Evolutionary conservation across 2,797 vertebrate species (phyloP).

Genomic region (Pipistrellus pygmaeus): DNA sequence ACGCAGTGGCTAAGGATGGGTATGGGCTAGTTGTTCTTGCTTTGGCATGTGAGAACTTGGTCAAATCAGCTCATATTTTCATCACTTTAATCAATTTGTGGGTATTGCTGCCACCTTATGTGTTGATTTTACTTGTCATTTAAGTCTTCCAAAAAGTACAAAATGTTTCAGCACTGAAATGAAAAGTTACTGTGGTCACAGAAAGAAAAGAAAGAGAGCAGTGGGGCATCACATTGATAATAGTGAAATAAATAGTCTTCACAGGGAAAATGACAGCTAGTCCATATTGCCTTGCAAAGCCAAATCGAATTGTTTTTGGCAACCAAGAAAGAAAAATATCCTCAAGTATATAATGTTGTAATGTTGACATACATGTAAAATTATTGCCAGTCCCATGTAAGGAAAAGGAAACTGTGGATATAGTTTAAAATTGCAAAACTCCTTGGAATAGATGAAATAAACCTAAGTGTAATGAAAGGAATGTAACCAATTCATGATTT

Average conservation of each 20-base stretch:
- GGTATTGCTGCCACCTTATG: not conserved
- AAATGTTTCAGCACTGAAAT: not conserved
- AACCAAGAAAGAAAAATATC: not conserved
- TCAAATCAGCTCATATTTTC: not conserved
- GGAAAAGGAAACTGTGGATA: not conserved
- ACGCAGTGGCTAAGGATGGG: not conserved
- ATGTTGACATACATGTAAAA: not conserved
- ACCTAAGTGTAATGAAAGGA: not conserved
- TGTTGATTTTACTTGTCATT: not conserved
- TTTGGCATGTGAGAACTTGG: not conserved
- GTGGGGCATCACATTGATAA: not conserved
- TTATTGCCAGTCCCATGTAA: not conserved
- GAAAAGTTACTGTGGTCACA: not conserved
- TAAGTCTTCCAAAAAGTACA: not conserved
- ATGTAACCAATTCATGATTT: not conserved
- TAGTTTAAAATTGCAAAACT: not conserved
- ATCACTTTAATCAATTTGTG: not conserved
- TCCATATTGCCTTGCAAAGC: not conserved
- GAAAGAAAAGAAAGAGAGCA: not conserved
- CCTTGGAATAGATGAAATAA: not conserved
- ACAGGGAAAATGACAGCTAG: not conserved
- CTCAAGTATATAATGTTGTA: not conserved
- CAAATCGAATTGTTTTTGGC: not conserved
- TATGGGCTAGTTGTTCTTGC: not conserved
- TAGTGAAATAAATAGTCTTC: not conserved